Evolutionary conservation across 1,140 invertebrate species (phyloP).

Genomic region (Diuraphis noxia): DNA sequence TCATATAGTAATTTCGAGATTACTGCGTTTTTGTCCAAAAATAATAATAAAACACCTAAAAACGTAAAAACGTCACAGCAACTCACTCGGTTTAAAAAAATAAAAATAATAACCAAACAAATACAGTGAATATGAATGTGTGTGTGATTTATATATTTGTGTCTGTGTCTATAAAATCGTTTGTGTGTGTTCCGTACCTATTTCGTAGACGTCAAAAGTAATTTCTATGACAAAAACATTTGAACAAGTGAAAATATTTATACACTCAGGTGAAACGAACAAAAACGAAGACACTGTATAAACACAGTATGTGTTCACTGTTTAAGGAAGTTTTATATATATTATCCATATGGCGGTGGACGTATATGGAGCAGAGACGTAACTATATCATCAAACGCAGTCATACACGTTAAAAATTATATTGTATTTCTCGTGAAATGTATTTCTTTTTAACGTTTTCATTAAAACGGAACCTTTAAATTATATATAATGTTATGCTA

Average conservation of each 20-base stretch:
- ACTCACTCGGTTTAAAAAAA: neutral
- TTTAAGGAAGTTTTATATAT: neutral
- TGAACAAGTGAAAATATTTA: neutral
- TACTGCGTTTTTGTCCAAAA: neutral
- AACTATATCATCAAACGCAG: neutral
- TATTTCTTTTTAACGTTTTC: neutral
- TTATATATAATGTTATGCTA: too few relatives aligned
- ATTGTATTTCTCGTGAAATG: neutral
- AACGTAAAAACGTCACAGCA: neutral
- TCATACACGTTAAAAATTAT: neutral
- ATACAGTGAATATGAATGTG: neutral
- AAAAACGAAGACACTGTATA: neutral
- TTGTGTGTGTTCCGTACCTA: neutral
- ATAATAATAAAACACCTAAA: neutral
- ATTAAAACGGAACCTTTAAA: too few relatives aligned
- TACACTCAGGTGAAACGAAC: neutral
- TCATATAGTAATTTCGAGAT: neutral
- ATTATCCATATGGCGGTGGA: neutral
- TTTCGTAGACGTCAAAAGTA: neutral
- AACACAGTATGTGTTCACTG: neutral
- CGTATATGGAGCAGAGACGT: neutral
- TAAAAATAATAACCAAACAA: neutral
- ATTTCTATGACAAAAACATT: neutral
- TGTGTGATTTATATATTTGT: neutral
- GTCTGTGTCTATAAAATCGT: neutral